Evolutionary conservation across 92 coral and sea anemone species (phyloP).

Genomic region (Palythoa caribaeorum): DNA sequence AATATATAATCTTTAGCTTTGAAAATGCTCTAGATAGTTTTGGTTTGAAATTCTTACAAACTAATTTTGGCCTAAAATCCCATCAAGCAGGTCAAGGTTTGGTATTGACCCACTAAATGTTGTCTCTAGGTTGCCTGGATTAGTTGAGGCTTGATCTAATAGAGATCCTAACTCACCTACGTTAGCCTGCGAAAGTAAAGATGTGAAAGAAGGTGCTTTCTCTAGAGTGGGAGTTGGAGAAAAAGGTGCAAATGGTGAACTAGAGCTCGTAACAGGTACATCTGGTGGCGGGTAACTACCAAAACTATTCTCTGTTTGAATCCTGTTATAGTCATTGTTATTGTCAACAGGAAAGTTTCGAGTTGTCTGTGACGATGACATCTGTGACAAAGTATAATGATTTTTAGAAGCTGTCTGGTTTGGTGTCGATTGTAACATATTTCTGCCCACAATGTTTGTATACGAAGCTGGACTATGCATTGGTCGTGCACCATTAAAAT

Average conservation of each 20-base stretch:
- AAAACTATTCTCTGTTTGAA: slow-evolving; percentile 39
- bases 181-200: slow-evolving; percentile 46
- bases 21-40: slow-evolving; percentile 5
- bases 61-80: slow-evolving; percentile 69
- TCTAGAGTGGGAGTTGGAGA: slow-evolving; percentile 79
- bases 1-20: background rate
- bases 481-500: slow-evolving; percentile 22
- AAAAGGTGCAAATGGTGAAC: slow-evolving; percentile 70
- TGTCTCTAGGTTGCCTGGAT: slow-evolving; percentile 83
- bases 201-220: slow-evolving; percentile 90
- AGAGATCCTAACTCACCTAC: slow-evolving; percentile 52
- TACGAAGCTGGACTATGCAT: slow-evolving; percentile 24
- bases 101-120: slow-evolving; percentile 94
- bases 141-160: slow-evolving; percentile 81
- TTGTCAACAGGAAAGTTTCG: slow-evolving; percentile 16
- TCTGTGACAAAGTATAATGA: slow-evolving; percentile 27
- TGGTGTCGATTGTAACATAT: slow-evolving; percentile 29
- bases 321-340: slow-evolving; percentile 26
- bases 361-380: slow-evolving; percentile 29
- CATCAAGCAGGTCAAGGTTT: slow-evolving; percentile 88
- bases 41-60: background rate
- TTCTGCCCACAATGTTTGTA: slow-evolving; percentile 2
- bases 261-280: slow-evolving; percentile 52
- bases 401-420: slow-evolving; percentile 24
- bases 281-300: slow-evolving; percentile 26